A percentile compares a stretch with the other conserved stretches of the same genome.
phyloP scores from a whole-genome alignment of 35 echinoderm and acorn worm genomes.

The Apostichopus parvimensis region DNA sequence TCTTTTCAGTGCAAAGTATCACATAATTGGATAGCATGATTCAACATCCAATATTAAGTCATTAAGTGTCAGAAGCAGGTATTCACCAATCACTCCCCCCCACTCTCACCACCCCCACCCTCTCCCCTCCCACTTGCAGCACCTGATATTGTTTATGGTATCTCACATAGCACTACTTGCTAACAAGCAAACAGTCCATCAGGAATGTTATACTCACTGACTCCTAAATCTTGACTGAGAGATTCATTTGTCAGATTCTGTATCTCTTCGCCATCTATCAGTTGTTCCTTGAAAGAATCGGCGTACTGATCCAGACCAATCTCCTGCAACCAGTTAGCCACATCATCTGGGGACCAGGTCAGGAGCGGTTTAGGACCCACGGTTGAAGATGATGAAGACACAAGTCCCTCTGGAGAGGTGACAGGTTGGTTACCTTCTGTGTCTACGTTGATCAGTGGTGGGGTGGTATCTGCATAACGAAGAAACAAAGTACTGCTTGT shows the following conservation, averaged over 20 bases:
- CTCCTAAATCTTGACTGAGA: slow-evolving; percentile 76
- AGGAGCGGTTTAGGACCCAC: slow-evolving; percentile 68
- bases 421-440: not conserved
- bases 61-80: too few species aligned
- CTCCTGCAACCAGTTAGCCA: slow-evolving; percentile 82
- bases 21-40: too few species aligned
- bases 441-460: not conserved
- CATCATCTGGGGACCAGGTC: slow-evolving; percentile 86
- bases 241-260: slow-evolving; percentile 73
- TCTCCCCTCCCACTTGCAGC: too few species aligned
- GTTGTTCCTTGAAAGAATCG: slow-evolving; percentile 70
- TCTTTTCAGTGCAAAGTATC: too few species aligned
- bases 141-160: too few species aligned
- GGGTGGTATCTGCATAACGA: too few species aligned
- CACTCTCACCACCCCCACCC: too few species aligned
- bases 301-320: slow-evolving; percentile 68
- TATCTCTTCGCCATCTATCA: slow-evolving; percentile 93
- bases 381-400: not conserved
- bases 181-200: too few species aligned
- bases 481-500: too few species aligned
- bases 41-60: too few species aligned
- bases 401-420: not conserved
- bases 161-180: too few species aligned
- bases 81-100: too few species aligned
- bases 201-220: slow-evolving; percentile 69